Evolutionary conservation across 1,140 invertebrate species (phyloP).

Genomic region (Myzus persicae): DNA sequence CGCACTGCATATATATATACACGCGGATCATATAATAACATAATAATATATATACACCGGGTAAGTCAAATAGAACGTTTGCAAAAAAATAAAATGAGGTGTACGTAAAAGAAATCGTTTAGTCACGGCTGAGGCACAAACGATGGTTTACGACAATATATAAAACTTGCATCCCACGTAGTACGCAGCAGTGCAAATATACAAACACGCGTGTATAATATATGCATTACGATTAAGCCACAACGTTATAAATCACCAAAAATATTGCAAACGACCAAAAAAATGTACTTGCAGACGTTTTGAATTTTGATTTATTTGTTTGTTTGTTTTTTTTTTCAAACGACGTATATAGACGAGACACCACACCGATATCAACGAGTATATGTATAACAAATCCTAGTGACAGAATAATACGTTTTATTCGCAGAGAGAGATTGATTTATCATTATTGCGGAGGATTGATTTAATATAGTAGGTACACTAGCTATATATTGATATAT

Average conservation of each 20-base stretch:
- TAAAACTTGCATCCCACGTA: conserved; percentile 1
- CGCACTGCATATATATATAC: background rate
- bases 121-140: background rate
- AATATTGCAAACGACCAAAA: background rate
- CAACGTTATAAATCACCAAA: conserved; percentile 10
- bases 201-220: background rate
- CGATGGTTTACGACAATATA: conserved; percentile 38
- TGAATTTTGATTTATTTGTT: conserved; percentile 14
- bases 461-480: background rate
- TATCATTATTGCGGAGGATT: background rate
- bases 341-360: background rate
- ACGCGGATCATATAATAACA: background rate
- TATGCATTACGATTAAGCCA: conserved; percentile 25
- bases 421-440: background rate
- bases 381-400: background rate
- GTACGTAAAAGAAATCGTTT: conserved; percentile 19
- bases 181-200: background rate
- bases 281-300: background rate
- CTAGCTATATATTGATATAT: background rate
- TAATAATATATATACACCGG: background rate
- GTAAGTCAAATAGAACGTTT: background rate
- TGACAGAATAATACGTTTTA: background rate
- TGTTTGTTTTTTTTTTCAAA: background rate
- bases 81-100: background rate
- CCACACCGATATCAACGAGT: background rate